These are phyloP conservation scores for Bembecia ichneumoniformis DNA, from an alignment of 2,888 invertebrate species.

Conservation along the genomic window DNA sequence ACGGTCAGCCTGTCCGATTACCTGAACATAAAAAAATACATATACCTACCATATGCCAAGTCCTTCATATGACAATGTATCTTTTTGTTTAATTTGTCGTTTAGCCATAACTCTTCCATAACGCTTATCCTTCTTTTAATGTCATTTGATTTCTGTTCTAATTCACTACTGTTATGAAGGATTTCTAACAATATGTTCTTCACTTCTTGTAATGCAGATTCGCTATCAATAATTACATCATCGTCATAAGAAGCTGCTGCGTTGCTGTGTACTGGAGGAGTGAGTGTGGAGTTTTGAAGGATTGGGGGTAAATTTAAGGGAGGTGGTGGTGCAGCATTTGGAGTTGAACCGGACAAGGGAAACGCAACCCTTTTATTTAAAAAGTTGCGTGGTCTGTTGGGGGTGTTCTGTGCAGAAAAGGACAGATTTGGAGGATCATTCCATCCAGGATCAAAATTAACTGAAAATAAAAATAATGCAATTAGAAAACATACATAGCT, in stretches of 20 bases:
- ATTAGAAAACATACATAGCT: neutral
- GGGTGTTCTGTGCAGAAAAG: constrained; percentile 51
- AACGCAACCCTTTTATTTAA: constrained; percentile 71
- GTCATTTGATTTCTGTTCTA: constrained; percentile 60
- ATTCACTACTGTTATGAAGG: constrained; percentile 44
- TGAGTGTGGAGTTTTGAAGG: constrained; percentile 18
- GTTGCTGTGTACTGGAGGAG: constrained; percentile 11
- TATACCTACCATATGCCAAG: constrained; percentile 65
- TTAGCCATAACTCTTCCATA: constrained; percentile 73
- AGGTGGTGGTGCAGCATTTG: constrained; percentile 18
- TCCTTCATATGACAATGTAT: constrained; percentile 63
- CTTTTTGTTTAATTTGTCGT: constrained; percentile 61
- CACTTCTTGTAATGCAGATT: constrained; percentile 39
- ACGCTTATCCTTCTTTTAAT: constrained; percentile 65
- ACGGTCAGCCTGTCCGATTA: too few species aligned
- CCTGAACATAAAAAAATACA: too few species aligned
- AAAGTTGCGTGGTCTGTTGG: constrained; percentile 55
- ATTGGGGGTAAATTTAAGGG: constrained; percentile 38
- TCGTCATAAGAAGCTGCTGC: constrained; percentile 12
- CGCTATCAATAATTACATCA: constrained; percentile 32
- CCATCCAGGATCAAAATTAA: constrained; percentile 68
- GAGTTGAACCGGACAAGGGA: constrained; percentile 39
- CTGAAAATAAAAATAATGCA: constrained; percentile 24
- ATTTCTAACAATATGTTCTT: constrained; percentile 38
- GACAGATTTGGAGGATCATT: constrained; percentile 71